Percentiles rank a stretch among this genome's conserved stretches.
Evolutionary conservation across 2,888 invertebrate species (phyloP).

Genomic region (Eupelmus urozonus): DNA sequence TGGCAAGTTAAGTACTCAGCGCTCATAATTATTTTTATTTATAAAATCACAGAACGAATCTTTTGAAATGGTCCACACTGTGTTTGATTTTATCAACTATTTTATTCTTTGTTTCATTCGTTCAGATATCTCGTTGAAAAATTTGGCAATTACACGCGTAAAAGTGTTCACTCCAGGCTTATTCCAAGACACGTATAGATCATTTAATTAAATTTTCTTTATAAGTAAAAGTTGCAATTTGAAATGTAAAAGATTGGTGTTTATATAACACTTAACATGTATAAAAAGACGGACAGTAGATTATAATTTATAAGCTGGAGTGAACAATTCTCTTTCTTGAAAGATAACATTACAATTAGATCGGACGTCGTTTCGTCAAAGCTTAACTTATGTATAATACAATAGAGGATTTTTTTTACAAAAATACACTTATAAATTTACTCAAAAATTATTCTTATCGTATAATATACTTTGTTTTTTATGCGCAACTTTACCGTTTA

Average conservation of each 20-base stretch:
- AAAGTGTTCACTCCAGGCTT: slow-evolving; percentile 12
- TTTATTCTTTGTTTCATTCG: slow-evolving; percentile 24
- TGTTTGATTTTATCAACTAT: slow-evolving; percentile 35
- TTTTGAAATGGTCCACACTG: slow-evolving; percentile 42
- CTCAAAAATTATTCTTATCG: slow-evolving; percentile 41
- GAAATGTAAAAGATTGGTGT: too few species aligned
- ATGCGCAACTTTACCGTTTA: slow-evolving; percentile 1
- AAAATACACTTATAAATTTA: slow-evolving; percentile 54
- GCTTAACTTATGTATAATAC: slow-evolving; percentile 49
- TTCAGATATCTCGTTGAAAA: slow-evolving; percentile 13
- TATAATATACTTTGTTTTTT: slow-evolving; percentile 37
- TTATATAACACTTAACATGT: neutral
- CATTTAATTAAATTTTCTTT: slow-evolving; percentile 10
- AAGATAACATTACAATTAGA: slow-evolving; percentile 20
- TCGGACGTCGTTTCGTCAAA: slow-evolving; percentile 1
- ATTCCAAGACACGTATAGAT: neutral
- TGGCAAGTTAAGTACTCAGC: slow-evolving; percentile 47
- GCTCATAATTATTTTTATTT: slow-evolving; percentile 42
- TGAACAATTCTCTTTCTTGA: slow-evolving; percentile 24
- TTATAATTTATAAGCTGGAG: slow-evolving; percentile 11
- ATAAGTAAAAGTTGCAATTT: slow-evolving; percentile 6
- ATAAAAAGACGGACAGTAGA: neutral
- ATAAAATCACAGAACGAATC: slow-evolving; percentile 54
- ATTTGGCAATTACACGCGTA: slow-evolving; percentile 18
- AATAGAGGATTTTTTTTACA: slow-evolving; percentile 49